Evolutionary conservation across 2,113 vertebrate species (phyloP).

Genomic region (Triplophysa siluroides): DNA sequence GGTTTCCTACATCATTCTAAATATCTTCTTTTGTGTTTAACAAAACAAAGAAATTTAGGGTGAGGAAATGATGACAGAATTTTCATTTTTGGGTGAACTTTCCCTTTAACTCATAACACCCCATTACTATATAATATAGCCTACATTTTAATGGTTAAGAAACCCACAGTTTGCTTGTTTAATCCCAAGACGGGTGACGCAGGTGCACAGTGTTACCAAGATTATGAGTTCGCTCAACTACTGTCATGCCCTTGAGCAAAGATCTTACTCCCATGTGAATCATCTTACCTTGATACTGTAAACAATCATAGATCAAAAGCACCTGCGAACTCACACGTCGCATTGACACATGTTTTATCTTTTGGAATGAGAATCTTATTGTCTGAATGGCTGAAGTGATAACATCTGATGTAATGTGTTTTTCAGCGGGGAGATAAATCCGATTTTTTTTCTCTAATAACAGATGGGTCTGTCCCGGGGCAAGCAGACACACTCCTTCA

Average conservation of each 20-base stretch:
- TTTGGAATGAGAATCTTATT: neutral
- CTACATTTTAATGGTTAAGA: neutral
- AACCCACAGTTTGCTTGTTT: neutral
- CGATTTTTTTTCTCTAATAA: slow-evolving; percentile 2
- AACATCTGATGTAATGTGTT: neutral
- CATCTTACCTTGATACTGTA: neutral
- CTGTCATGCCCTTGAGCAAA: neutral
- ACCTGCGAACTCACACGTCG: neutral
- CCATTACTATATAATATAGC: no score
- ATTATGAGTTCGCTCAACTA: neutral
- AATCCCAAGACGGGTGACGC: slow-evolving; percentile 5
- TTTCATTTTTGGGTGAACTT: no score
- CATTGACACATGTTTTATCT: neutral
- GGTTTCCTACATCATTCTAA: no score
- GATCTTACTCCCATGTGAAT: neutral
- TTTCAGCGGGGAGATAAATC: neutral
- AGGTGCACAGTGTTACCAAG: neutral
- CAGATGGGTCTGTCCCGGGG: slow-evolving; percentile 65
- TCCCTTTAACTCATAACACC: no score
- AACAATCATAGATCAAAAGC: neutral
- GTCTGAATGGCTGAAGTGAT: neutral
- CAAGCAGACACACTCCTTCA: slow-evolving; percentile 72
- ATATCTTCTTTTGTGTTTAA: no score
- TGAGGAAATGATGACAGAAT: no score
- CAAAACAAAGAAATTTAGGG: no score